Evolutionary conservation across 2,888 invertebrate genomes (phyloP).

Genomic region (Pyrochroa serraticornis): DNA sequence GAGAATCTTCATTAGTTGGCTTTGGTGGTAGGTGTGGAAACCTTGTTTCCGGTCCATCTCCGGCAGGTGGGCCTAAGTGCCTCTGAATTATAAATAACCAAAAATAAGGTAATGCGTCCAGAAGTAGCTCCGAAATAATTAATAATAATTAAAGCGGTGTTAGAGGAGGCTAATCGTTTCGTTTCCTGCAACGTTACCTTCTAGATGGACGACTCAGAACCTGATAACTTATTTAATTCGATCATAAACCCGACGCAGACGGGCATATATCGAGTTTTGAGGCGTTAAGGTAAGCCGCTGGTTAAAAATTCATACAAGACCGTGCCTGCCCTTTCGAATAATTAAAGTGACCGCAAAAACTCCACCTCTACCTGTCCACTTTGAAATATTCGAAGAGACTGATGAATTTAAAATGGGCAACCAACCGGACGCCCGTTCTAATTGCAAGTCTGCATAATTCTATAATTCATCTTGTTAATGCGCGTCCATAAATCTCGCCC

Average conservation of each 20-base stretch:
- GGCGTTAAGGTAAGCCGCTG: slow-evolving; percentile 20
- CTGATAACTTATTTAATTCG: slow-evolving; percentile 17
- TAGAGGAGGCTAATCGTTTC: too few species aligned
- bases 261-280: slow-evolving; percentile 5
- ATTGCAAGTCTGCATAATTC: slow-evolving; percentile 34
- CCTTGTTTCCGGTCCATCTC: too few species aligned
- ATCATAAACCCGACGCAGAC: slow-evolving; percentile 12
- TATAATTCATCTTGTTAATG: slow-evolving; percentile 36
- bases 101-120: too few species aligned
- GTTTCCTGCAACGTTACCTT: too few species aligned
- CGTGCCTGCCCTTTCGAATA: slow-evolving; percentile 13
- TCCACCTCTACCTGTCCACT: slow-evolving; percentile 23
- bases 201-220: too few species aligned
- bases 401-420: slow-evolving; percentile 32
- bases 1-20: too few species aligned
- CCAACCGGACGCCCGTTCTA: slow-evolving; percentile 28
- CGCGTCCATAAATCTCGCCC: slow-evolving; percentile 29
- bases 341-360: slow-evolving; percentile 21
- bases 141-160: too few species aligned
- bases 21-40: too few species aligned
- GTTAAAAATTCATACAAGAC: slow-evolving; percentile 24
- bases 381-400: slow-evolving; percentile 21
- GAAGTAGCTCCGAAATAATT: too few species aligned
- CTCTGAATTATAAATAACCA: too few species aligned
- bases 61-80: too few species aligned